Evolutionary conservation across 2,888 invertebrate species (phyloP), one percentile per base, ranked within the genome.

Genomic region (Limnephilus lunatus): DNA sequence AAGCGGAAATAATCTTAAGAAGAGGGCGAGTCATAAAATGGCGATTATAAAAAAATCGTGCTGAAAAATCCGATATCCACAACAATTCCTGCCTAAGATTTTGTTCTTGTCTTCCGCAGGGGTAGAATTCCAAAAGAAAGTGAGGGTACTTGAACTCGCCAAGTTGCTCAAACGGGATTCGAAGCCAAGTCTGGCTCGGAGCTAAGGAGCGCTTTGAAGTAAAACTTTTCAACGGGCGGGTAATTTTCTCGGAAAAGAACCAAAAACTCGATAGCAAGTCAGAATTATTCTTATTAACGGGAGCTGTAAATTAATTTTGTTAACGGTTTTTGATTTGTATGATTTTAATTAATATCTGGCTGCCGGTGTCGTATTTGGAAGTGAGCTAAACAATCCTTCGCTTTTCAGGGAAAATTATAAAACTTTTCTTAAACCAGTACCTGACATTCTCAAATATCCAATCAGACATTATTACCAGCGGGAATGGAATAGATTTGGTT

Each of bases 111-210:
- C 44, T 86, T 86, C 44, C 30, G 30, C 44, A 39, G 86, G 86
- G 86, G 86, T 86, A 30, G 48, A 44, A 86, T 44, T 81, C 44
- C 39, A 7, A 44, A 68, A 44, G 89, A 80, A 89, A 89, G 68
- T n/a, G 82, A 31, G 30, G 53, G 31, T 85, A 83, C 90, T 90
- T 85, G 48, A 90, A 90, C 82, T 90, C 32, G 30, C 82, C 44
- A 90, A 90, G 90, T 90, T 83, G 30, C 82, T 19, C 90, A 83
- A 90, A 31, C 85, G 90, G 90, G 53, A 90, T 39, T 90, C 90
- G 31, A 53, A 90, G 48, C 83, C n/a, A 80, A 32, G 32, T 83
- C 83, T 86, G 32, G 90, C 30, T 39, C 82, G 83, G 83, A 85
- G 83, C 90, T 80, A 31, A 48, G 53, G 12, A 90, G 81, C 82